phyloP scores from a whole-genome alignment of 2,113 vertebrate species.

The Platysteira castanea region DNA sequence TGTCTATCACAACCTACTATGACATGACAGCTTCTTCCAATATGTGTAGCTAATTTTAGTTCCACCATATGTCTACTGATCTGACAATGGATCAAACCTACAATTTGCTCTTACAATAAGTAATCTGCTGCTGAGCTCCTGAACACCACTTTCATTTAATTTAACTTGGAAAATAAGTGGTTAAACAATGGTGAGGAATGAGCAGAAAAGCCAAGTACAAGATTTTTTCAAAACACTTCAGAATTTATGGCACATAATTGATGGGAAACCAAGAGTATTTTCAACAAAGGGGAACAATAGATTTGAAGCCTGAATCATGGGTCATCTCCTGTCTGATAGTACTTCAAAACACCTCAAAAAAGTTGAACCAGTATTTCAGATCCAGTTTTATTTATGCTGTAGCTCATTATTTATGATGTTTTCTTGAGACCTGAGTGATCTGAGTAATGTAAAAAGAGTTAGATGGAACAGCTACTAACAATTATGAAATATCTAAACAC shows the following conservation, averaged over 20 bases:
- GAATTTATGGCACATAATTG: neutral
- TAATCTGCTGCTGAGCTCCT: neutral
- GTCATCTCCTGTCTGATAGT: neutral
- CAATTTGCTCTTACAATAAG: neutral
- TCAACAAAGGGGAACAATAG: neutral
- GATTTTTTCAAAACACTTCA: neutral
- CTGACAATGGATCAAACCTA: neutral
- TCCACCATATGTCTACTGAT: neutral
- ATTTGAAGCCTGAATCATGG: neutral
- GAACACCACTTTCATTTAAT: neutral
- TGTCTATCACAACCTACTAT: neutral
- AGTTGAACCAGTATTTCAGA: neutral
- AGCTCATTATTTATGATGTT: neutral
- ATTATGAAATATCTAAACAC: neutral
- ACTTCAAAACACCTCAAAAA: neutral
- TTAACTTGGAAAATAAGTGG: neutral
- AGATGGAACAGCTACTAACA: neutral
- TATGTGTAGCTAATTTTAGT: neutral
- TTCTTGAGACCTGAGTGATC: neutral
- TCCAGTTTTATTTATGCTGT: neutral
- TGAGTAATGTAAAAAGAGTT: neutral
- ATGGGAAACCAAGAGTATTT: neutral
- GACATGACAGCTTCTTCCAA: neutral
- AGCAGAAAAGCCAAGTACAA: neutral
- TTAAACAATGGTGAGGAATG: neutral